These are phyloP conservation scores for Schizotus pectinicornis DNA, from an alignment of 2,888 invertebrate species.

Conservation along the genomic window DNA sequence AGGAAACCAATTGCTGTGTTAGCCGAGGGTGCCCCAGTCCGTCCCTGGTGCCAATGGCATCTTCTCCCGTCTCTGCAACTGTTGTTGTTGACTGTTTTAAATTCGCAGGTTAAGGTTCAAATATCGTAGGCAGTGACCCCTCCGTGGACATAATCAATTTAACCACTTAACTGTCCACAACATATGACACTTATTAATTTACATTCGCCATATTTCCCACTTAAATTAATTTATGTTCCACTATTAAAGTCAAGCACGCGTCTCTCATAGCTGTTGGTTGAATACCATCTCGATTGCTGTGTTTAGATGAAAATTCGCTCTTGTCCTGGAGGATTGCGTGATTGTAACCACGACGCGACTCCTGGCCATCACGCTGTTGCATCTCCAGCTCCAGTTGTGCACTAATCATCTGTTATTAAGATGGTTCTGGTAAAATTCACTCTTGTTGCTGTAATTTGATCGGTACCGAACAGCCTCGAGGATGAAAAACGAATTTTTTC, in stretches of 20 bases:
- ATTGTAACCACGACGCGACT: too few species aligned
- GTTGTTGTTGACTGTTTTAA: constrained; percentile 9
- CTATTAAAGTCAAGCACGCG: background rate
- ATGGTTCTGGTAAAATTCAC: too few species aligned
- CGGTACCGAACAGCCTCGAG: too few species aligned
- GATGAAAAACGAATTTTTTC: too few species aligned
- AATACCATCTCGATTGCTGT: too few species aligned
- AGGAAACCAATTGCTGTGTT: background rate
- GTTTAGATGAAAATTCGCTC: too few species aligned
- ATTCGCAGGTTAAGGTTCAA: constrained; percentile 26
- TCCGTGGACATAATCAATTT: constrained; percentile 34
- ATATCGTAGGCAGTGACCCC: constrained; percentile 30
- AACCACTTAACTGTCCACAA: constrained; percentile 27
- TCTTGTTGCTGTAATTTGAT: too few species aligned
- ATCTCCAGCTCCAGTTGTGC: too few species aligned
- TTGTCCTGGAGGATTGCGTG: too few species aligned
- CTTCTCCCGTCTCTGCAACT: background rate
- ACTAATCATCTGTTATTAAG: too few species aligned
- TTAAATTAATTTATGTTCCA: constrained; percentile 31
- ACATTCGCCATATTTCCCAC: constrained; percentile 23
- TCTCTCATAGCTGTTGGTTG: background rate
- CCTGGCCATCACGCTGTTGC: too few species aligned
- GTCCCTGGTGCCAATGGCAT: background rate
- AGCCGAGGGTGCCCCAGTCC: background rate
- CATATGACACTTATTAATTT: constrained; percentile 35